Conservation (phyloP, 2,888 invertebrate species). For the Nomada ruficornis region DNA sequence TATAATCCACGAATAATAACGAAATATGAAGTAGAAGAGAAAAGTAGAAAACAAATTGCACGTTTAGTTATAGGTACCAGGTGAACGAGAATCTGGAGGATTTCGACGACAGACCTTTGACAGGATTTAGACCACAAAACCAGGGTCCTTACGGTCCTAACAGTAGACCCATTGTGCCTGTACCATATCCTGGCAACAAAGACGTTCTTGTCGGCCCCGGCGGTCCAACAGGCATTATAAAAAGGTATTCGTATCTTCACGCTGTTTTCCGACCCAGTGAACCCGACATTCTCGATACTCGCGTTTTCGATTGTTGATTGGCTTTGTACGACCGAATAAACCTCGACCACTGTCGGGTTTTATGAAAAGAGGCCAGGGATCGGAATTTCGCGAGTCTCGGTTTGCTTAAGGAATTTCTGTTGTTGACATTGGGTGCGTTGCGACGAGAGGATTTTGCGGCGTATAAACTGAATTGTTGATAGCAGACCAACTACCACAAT, state of each 20-base stretch:
- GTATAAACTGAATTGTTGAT: conserved; percentile 4
- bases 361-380: conserved; percentile 10
- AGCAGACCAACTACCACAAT: too few species aligned
- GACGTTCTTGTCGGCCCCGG: conserved; percentile 84
- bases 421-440: background rate
- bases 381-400: background rate
- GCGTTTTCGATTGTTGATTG: conserved; percentile 8
- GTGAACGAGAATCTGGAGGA: conserved; percentile 66
- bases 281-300: conserved; percentile 16
- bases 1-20: background rate
- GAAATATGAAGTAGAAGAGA: background rate
- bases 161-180: conserved; percentile 73
- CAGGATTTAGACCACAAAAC: conserved; percentile 66
- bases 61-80: conserved; percentile 61
- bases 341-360: background rate
- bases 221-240: conserved; percentile 86
- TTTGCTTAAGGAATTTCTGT: background rate
- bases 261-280: conserved; percentile 47
- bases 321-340: conserved; percentile 7
- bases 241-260: conserved; percentile 73
- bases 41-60: background rate
- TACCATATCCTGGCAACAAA: conserved; percentile 64
- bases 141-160: conserved; percentile 77
- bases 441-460: background rate
- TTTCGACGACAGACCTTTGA: conserved; percentile 40